Percentiles rank a stretch among this genome's conserved stretches.
phyloP scores from a whole-genome alignment of 2,113 vertebrate species.

The Orientallactaga bullata region DNA sequence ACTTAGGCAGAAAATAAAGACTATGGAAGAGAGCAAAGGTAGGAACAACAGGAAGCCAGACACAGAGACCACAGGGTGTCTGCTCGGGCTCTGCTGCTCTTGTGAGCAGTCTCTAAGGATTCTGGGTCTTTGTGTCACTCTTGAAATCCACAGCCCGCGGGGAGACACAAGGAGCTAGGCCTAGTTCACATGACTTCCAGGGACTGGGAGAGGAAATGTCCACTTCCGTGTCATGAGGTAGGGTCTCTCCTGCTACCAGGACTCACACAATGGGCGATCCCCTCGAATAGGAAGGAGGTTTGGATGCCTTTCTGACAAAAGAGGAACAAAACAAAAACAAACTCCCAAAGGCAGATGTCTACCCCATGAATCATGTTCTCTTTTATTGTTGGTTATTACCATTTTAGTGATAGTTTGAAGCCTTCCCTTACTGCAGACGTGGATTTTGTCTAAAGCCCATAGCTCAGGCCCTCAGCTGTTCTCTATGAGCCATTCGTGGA shows the following conservation, averaged over 20 bases:
- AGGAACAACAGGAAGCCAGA: neutral
- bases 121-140: neutral
- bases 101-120: too few species aligned
- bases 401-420: constrained; percentile 2
- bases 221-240: constrained; percentile 17
- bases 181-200: neutral
- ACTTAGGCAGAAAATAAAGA: neutral
- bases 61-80: accelerated
- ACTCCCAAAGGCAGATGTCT: neutral
- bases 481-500: neutral
- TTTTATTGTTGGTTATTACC: neutral
- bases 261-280: constrained; percentile 27
- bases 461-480: neutral
- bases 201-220: constrained; percentile 31
- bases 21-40: neutral
- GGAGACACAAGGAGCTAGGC: neutral
- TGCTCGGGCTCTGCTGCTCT: neutral
- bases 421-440: neutral
- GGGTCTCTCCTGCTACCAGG: neutral
- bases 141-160: neutral
- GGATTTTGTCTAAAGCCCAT: neutral
- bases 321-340: neutral
- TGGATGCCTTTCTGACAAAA: constrained; percentile 47
- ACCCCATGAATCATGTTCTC: neutral
- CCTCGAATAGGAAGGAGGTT: constrained; percentile 17